Conservation (phyloP, 2,797 vertebrate species). For the Yasuhikotakia modesta region DNA sequence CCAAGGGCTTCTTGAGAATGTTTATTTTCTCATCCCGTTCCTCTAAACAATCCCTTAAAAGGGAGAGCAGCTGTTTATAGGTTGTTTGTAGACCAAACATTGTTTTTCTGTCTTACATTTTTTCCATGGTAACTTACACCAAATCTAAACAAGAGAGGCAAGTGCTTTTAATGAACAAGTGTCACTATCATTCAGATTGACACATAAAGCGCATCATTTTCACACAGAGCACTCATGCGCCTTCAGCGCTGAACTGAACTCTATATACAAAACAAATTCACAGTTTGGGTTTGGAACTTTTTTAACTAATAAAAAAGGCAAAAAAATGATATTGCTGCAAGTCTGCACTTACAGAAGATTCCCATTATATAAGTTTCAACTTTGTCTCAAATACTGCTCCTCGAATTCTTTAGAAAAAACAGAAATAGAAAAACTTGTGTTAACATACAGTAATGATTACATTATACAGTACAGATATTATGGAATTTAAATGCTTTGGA, state of each 20-base stretch:
- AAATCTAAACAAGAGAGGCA: slow-evolving; percentile 66
- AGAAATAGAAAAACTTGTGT: not conserved
- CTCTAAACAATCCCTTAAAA: slow-evolving; percentile 87
- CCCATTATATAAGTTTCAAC: not conserved
- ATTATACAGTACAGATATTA: too few relatives aligned
- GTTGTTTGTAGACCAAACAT: slow-evolving; percentile 78
- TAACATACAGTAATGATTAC: not conserved
- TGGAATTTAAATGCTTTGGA: too few relatives aligned
- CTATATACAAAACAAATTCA: not conserved
- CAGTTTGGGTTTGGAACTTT: not conserved
- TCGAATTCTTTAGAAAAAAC: not conserved
- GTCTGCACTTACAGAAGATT: not conserved
- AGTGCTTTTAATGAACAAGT: slow-evolving; percentile 69
- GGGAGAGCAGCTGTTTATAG: slow-evolving; percentile 82
- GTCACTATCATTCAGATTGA: slow-evolving; percentile 45
- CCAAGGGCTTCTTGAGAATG: slow-evolving; percentile 75
- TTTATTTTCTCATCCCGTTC: slow-evolving; percentile 82
- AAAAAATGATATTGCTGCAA: too few relatives aligned
- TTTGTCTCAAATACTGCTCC: not conserved
- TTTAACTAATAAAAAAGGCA: not conserved
- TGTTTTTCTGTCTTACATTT: slow-evolving; percentile 74
- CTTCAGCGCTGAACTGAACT: slow-evolving; percentile 6
- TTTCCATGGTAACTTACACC: slow-evolving; percentile 60
- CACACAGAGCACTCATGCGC: slow-evolving; percentile 7
- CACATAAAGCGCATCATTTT: slow-evolving; percentile 34